phyloP scores from a whole-genome alignment of 2,888 invertebrate genomes.

The Craniophora ligustri region DNA sequence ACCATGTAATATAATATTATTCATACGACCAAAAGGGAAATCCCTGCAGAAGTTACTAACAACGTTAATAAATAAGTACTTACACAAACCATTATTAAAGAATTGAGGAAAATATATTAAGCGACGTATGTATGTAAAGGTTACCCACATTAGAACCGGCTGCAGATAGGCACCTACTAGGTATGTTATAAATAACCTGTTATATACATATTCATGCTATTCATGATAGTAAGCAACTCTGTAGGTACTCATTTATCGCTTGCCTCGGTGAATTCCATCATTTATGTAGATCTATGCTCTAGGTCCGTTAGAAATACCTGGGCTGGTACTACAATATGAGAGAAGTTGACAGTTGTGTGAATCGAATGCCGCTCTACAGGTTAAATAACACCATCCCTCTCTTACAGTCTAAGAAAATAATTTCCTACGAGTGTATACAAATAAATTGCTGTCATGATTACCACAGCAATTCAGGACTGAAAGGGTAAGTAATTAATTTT shows the following conservation, averaged over 20 bases:
- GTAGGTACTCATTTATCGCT: conserved; percentile 13
- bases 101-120: conserved; percentile 36
- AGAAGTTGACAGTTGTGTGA: too few species aligned
- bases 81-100: not conserved
- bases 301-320: conserved; percentile 14
- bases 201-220: conserved; percentile 11
- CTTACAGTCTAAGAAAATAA: not conserved
- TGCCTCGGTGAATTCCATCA: conserved; percentile 1
- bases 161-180: not conserved
- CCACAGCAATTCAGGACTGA: conserved; percentile 16
- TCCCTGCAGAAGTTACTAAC: conserved; percentile 9
- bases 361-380: not conserved
- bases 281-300: not conserved
- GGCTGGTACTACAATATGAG: not conserved
- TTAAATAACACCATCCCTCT: not conserved
- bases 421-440: not conserved
- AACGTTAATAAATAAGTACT: too few species aligned
- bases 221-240: conserved; percentile 5
- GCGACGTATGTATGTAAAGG: not conserved
- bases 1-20: not conserved
- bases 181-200: conserved; percentile 7
- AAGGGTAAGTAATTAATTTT: conserved; percentile 34
- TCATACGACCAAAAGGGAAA: conserved; percentile 1
- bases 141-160: not conserved
- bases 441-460: conserved; percentile 21